Percentiles rank a stretch among this genome's conserved stretches.
Evolutionary conservation across 35 echinoderm and acorn worm genomes (phyloP).

Genomic region (Acanthaster planci): DNA sequence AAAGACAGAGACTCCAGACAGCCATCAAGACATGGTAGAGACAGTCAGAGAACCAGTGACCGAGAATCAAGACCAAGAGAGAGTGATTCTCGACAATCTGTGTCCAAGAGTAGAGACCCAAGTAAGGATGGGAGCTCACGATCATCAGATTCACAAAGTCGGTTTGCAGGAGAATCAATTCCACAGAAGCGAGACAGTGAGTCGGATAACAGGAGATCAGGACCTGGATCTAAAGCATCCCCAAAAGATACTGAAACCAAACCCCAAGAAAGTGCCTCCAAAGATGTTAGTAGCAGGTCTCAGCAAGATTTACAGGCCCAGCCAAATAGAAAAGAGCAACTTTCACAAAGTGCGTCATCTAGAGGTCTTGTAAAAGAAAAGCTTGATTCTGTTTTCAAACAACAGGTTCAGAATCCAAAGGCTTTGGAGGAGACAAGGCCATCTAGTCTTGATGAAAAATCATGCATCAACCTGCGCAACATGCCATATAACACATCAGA

Average conservation of each 20-base stretch:
- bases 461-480: constrained; percentile 66
- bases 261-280: background rate
- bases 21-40: background rate
- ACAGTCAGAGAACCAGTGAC: background rate
- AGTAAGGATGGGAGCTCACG: background rate
- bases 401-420: background rate
- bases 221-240: background rate
- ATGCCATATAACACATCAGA: constrained; percentile 65
- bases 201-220: background rate
- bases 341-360: background rate
- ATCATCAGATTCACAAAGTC: background rate
- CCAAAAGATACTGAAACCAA: background rate
- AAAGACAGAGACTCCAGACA: background rate
- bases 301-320: constrained; percentile 1
- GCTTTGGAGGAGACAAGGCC: background rate
- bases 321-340: background rate
- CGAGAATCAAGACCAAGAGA: background rate
- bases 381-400: background rate
- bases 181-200: background rate
- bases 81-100: background rate
- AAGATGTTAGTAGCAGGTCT: background rate
- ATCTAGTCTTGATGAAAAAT: constrained; percentile 12
- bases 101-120: background rate
- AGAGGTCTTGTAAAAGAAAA: background rate
- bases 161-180: background rate